These are phyloP conservation scores for Ennomos erosarius DNA, from an alignment of 2,888 invertebrate genomes.

Conservation along the genomic window DNA sequence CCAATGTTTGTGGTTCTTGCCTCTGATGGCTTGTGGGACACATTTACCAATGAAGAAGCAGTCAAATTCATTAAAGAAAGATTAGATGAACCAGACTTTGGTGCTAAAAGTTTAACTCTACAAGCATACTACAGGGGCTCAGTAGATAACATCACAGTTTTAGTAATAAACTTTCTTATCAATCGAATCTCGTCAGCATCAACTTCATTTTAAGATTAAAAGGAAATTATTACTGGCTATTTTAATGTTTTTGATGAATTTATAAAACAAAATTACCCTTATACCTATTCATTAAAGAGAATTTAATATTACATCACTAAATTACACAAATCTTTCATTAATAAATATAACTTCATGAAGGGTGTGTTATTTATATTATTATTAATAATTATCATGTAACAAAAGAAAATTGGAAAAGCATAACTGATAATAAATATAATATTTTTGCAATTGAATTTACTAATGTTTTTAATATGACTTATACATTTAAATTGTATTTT, in stretches of 20 bases:
- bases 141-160: constrained; percentile 97
- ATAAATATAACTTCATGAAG: not conserved
- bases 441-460: constrained; percentile 38
- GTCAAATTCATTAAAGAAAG: constrained; percentile 94
- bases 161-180: constrained; percentile 93
- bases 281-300: constrained; percentile 14
- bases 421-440: constrained; percentile 21
- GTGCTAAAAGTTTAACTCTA: constrained; percentile 95
- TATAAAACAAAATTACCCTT: constrained; percentile 13
- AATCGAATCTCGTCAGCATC: constrained; percentile 60
- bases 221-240: not conserved
- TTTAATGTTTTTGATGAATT: constrained; percentile 25
- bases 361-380: not conserved
- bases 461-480: constrained; percentile 26
- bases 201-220: constrained; percentile 17
- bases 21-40: constrained; percentile 98
- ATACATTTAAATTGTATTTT: constrained; percentile 7
- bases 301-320: constrained; percentile 12
- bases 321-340: not conserved
- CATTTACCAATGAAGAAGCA: constrained; percentile 97
- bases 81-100: constrained; percentile 93
- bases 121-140: constrained; percentile 97
- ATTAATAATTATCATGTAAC: constrained; percentile 3
- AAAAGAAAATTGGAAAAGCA: constrained; percentile 17
- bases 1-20: constrained; percentile 96